phyloP scores from a whole-genome alignment of 2,113 vertebrate species.

The Mirza zaza region DNA sequence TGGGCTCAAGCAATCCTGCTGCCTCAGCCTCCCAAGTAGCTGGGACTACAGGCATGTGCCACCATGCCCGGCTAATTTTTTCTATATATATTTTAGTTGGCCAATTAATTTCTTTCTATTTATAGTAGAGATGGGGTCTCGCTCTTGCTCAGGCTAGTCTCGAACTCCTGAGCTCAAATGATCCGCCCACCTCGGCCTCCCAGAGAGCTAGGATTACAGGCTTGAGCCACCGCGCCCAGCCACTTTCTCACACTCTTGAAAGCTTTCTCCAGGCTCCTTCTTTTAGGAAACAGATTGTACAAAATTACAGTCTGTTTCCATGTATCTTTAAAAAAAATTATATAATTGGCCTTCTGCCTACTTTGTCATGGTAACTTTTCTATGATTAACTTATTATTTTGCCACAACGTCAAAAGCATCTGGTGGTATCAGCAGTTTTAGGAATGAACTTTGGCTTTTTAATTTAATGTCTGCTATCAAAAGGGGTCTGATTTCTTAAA shows the following conservation, averaged over 20 bases:
- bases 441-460: constrained; percentile 56
- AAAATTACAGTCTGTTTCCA: constrained; percentile 65
- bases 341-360: constrained; percentile 57
- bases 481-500: constrained; percentile 52
- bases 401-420: constrained; percentile 50
- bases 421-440: constrained; percentile 64
- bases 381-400: constrained; percentile 74
- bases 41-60: no score
- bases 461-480: constrained; percentile 67
- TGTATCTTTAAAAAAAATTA: constrained; percentile 58
- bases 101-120: no score
- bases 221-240: no score
- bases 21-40: no score
- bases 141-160: no score
- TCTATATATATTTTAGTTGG: no score
- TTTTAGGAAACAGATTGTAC: constrained; percentile 63
- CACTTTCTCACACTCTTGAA: constrained; percentile 16
- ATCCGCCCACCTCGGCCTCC: no score
- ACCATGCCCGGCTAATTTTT: no score
- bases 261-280: constrained; percentile 31
- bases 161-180: no score
- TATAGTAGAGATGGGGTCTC: no score
- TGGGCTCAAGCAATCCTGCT: no score
- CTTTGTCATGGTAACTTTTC: constrained; percentile 74
- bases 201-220: no score